Conservation (phyloP, 1,140 invertebrate genomes). For the Leptonema lineaticorne region DNA sequence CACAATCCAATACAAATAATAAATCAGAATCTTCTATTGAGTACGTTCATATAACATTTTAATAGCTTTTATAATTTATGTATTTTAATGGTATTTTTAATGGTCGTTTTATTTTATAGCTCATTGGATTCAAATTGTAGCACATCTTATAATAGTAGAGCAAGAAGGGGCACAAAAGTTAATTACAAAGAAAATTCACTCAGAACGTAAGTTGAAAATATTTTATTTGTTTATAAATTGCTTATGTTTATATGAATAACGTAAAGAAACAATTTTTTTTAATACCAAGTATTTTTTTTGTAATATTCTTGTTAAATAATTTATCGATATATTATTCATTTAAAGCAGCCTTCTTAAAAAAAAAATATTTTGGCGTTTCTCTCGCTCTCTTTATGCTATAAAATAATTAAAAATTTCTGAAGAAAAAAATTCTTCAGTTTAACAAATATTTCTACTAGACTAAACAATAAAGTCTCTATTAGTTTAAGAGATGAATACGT, state of each 20-base stretch:
- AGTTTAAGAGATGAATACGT: too few species aligned
- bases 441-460: too few species aligned
- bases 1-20: too few species aligned
- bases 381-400: too few species aligned
- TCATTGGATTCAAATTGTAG: background rate
- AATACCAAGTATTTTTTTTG: too few species aligned
- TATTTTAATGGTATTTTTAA: background rate
- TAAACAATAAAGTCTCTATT: too few species aligned
- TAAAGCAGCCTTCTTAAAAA: too few species aligned
- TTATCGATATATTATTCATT: too few species aligned
- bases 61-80: background rate
- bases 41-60: background rate
- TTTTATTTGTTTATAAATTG: background rate
- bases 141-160: background rate
- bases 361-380: too few species aligned
- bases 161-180: constrained; percentile 9
- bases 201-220: constrained; percentile 17
- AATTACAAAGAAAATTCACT: constrained; percentile 34
- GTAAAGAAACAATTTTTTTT: too few species aligned
- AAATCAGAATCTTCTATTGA: background rate
- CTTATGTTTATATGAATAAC: background rate
- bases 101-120: background rate
- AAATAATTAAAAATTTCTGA: background rate
- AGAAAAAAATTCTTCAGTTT: too few species aligned
- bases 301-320: too few species aligned